These are phyloP conservation scores for Ptilonorhynchus violaceus DNA, from an alignment of 2,113 vertebrate genomes.

Conservation along the genomic window DNA sequence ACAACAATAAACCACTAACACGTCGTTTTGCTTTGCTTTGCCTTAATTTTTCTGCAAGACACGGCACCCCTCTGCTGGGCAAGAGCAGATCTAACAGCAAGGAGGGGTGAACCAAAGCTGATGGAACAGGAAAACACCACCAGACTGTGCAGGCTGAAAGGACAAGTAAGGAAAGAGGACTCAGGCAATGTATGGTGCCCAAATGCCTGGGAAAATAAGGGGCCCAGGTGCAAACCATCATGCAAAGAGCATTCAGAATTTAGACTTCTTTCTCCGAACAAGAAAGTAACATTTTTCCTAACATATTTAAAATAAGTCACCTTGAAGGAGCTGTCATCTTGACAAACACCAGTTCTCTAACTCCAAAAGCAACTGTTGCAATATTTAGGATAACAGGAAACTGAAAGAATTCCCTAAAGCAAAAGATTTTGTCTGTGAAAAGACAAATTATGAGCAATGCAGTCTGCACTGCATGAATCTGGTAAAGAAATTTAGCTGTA, in stretches of 20 bases:
- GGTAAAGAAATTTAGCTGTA: not conserved
- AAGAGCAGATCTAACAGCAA: not conserved
- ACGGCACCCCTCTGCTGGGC: slow-evolving; percentile 26
- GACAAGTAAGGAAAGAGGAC: not conserved
- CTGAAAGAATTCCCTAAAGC: not conserved
- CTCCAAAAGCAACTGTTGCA: not conserved
- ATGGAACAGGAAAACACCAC: not conserved
- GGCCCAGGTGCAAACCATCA: not conserved
- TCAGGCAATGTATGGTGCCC: not conserved
- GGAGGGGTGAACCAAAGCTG: not conserved
- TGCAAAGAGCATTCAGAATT: not conserved
- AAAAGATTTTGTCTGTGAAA: not conserved
- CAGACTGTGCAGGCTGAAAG: not conserved
- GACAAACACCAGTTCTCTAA: not conserved
- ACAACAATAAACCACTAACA: not conserved
- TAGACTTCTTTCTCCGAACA: not conserved
- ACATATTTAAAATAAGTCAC: not conserved
- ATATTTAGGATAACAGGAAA: not conserved
- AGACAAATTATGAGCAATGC: not conserved
- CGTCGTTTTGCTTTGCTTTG: not conserved
- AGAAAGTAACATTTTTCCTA: not conserved
- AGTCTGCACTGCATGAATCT: not conserved
- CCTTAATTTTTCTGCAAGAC: not conserved
- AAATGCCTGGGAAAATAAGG: not conserved
- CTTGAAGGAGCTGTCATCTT: not conserved